Base-by-base conservation (phyloP, 2,113 vertebrate species). In the Lophochroa leadbeateri region DNA sequence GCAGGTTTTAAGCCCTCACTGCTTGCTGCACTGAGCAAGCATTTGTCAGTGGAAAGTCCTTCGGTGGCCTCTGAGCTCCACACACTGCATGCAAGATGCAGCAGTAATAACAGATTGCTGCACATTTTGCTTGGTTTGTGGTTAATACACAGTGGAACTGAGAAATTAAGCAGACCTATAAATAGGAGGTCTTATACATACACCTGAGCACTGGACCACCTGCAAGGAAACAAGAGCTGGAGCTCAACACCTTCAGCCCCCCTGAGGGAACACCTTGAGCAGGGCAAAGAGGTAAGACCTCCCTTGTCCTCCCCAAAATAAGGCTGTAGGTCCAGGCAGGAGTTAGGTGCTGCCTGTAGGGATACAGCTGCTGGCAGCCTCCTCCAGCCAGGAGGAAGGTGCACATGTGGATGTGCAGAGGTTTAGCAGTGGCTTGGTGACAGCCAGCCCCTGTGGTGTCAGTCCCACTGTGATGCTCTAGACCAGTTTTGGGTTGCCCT, bases 151-250 rank as follows among this genome's bases (percentile, higher is more conserved):
- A 24, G 64, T 80, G 80, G 71, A 89, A 86, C 58, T 35, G 84
- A 81, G 85, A 84, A 92, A 89, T 94, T 91, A 71, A 47, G 78
- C 70, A 87, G 55, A 14, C 19, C 58, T 94, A 84, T 91, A 94
- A 95, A 92, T 82, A 96, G 64, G 70, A 86, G 64, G 18, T 47
- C 31, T 90, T 81, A 33, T 20, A 41, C 39, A 12, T 21, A n/a
- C 69, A 78, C 84, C 71, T 91, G 91, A 65, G 82, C 74, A 28
- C 6, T 41, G 43, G 76, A 69, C 79, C 78, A 90, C 68, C 82
- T 93, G 74, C 2, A 2, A 67, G 76, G 60, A 91, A 71, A 78
- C 5, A 55, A 33, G 64, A 78, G 82, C 61, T 53, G 65, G 49
- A 82, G 37, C 49, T 74, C 49, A 71, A 27, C 79, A 67, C 37